phyloP scores from a whole-genome alignment of 2,113 vertebrate species.

The Menidia beryllina region DNA sequence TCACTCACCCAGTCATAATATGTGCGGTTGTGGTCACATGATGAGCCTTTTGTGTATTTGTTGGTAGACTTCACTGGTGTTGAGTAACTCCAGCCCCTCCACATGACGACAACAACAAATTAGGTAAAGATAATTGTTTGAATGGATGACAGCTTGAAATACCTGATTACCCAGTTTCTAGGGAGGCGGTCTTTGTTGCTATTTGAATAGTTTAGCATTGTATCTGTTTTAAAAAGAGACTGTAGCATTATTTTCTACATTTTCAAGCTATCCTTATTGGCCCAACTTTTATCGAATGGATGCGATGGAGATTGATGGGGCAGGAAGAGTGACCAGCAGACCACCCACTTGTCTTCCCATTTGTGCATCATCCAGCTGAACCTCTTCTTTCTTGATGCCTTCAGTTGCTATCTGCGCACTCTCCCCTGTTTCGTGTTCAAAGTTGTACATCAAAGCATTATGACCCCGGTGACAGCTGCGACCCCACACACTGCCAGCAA shows the following conservation, averaged over 20 bases:
- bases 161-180: neutral
- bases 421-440: no score
- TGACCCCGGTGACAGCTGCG: conserved; percentile 2
- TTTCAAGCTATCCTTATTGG: neutral
- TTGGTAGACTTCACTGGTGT: neutral
- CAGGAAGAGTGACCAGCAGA: neutral
- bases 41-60: neutral
- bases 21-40: neutral
- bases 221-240: neutral
- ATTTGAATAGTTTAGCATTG: neutral
- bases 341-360: no score
- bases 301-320: neutral
- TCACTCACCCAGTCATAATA: neutral
- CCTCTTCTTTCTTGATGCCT: conserved; percentile 12
- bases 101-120: neutral
- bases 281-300: neutral
- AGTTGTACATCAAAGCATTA: conserved; percentile 52
- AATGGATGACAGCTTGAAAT: conserved; percentile 4
- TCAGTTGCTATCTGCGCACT: neutral
- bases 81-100: neutral
- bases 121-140: neutral
- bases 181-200: neutral
- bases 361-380: conserved; percentile 13
- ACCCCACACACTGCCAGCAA: conserved; percentile 1
- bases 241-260: no score